Conservation (phyloP, 2,888 invertebrate genomes). For the Neelides folsomi region DNA sequence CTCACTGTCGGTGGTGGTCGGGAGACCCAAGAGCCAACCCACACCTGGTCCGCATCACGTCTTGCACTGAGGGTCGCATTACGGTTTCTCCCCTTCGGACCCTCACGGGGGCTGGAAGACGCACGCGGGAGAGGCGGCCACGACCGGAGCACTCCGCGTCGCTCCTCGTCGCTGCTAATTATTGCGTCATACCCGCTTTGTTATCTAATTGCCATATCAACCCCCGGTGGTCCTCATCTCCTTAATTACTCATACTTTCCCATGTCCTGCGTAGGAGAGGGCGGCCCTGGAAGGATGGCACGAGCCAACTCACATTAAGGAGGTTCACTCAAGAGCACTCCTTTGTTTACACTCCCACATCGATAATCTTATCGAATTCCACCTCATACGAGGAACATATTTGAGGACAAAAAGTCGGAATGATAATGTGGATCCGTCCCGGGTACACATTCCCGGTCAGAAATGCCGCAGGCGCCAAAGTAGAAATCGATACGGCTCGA, state of each 20-base stretch:
- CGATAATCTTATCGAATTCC: constrained; percentile 15
- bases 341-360: constrained; percentile 18
- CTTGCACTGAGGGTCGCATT: constrained; percentile 14
- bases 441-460: too few relatives aligned
- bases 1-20: neutral
- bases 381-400: too few relatives aligned
- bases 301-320: neutral
- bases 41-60: constrained; percentile 16
- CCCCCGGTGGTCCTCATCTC: neutral
- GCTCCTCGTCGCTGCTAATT: too few relatives aligned
- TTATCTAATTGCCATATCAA: too few relatives aligned
- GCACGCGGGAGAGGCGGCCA: neutral
- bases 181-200: too few relatives aligned
- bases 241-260: neutral
- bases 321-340: constrained; percentile 1
- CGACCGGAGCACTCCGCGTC: neutral
- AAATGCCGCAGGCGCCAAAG: too few relatives aligned
- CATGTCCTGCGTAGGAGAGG: neutral
- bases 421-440: too few relatives aligned
- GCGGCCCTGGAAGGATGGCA: neutral
- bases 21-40: constrained; percentile 5
- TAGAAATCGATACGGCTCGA: too few relatives aligned
- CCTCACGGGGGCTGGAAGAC: neutral
- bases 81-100: constrained; percentile 8
- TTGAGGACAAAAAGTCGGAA: too few relatives aligned